These are phyloP conservation scores for Parapristionchus giblindavisi DNA, from an alignment of 2,888 invertebrate genomes.

Conservation along the genomic window DNA sequence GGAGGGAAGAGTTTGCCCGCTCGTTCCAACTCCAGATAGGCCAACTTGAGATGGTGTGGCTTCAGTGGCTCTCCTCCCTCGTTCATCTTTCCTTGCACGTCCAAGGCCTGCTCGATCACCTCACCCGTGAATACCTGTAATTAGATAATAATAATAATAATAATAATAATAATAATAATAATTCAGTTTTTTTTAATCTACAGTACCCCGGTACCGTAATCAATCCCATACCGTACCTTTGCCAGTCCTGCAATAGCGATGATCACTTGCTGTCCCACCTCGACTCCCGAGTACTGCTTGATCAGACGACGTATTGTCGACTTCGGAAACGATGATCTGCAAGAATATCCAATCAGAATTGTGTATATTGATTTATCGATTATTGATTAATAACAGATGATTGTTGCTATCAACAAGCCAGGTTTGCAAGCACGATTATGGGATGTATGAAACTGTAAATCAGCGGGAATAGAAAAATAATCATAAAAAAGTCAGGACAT, in stretches of 20 bases:
- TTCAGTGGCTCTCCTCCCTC: constrained; percentile 45
- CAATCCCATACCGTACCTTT: constrained; percentile 73
- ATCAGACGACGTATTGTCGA: constrained; percentile 76
- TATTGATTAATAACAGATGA: too few species aligned
- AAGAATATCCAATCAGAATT: not conserved
- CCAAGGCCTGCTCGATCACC: constrained; percentile 88
- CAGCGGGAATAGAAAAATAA: too few species aligned
- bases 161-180: not conserved
- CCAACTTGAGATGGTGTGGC: constrained; percentile 54
- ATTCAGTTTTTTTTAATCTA: not conserved
- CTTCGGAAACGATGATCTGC: constrained; percentile 53
- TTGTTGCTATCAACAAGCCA: not conserved
- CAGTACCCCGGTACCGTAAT: not conserved
- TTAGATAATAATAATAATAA: not conserved
- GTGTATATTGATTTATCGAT: too few species aligned
- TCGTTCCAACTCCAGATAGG: constrained; percentile 53
- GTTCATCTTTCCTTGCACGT: constrained; percentile 43
- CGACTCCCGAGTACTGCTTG: constrained; percentile 94
- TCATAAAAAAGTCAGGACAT: too few species aligned
- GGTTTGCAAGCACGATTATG: too few species aligned
- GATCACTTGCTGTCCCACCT: constrained; percentile 94
- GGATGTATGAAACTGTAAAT: too few species aligned
- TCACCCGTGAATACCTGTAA: constrained; percentile 93
- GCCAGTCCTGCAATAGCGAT: constrained; percentile 99
- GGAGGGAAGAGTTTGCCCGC: constrained; percentile 65